Evolutionary conservation across 2,888 invertebrate species (phyloP).

Genomic region (Hemicrepidius hirtus): DNA sequence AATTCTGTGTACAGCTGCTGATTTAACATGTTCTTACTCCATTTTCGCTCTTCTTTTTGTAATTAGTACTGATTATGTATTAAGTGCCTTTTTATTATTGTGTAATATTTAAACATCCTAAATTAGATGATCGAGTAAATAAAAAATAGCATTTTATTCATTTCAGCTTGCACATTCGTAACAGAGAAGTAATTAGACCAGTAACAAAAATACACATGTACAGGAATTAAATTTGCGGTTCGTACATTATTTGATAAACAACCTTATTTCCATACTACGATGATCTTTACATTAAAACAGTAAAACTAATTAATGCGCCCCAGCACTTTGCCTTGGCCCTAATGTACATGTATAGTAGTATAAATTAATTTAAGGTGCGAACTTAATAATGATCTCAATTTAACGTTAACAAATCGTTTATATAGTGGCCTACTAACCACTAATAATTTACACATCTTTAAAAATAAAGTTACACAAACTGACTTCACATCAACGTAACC

Average conservation of each 20-base stretch:
- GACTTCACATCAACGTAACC: conserved; percentile 22
- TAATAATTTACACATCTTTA: conserved; percentile 33
- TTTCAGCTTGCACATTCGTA: conserved; percentile 37
- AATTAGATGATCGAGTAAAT: conserved; percentile 49
- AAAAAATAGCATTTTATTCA: conserved; percentile 49
- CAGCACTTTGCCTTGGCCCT: conserved; percentile 3
- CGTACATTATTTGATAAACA: conserved; percentile 10
- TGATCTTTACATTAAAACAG: conserved; percentile 18
- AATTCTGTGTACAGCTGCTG: conserved; percentile 47
- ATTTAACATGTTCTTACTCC: conserved; percentile 35
- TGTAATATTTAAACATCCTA: conserved; percentile 48
- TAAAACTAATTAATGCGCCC: conserved; percentile 8
- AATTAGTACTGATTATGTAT: conserved; percentile 53
- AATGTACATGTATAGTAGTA: conserved; percentile 26
- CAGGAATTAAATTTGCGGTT: conserved; percentile 21
- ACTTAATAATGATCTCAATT: conserved; percentile 28
- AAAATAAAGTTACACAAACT: conserved; percentile 12
- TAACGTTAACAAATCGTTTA: conserved; percentile 39
- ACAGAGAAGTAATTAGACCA: conserved; percentile 32
- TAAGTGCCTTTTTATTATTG: conserved; percentile 54
- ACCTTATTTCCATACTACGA: conserved; percentile 4
- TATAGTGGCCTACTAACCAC: conserved; percentile 17
- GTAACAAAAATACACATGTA: conserved; percentile 43
- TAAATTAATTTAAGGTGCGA: conserved; percentile 38
- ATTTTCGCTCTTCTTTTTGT: conserved; percentile 43